Conservation (phyloP, 2,113 vertebrate genomes). For the Lampris incognitus region DNA sequence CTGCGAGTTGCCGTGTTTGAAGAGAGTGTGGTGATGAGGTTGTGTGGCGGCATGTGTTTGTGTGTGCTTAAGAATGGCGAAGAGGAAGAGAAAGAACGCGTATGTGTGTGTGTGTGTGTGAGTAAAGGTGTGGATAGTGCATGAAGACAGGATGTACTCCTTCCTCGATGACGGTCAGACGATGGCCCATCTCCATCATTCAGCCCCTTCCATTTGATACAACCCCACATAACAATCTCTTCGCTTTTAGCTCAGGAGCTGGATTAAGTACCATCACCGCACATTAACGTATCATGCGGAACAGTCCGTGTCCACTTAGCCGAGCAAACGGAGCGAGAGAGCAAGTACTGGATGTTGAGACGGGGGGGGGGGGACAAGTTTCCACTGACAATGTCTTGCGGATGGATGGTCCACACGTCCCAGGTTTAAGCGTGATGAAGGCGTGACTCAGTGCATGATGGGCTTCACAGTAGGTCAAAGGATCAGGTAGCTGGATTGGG, state of each 20-base stretch:
- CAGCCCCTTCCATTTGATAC: neutral
- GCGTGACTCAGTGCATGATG: slow-evolving; percentile 58
- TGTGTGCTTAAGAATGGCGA: slow-evolving; percentile 2
- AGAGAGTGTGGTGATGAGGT: neutral
- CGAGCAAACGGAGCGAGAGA: too few species aligned
- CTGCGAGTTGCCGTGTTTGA: neutral
- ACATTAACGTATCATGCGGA: neutral
- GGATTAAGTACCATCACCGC: neutral
- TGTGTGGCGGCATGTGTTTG: slow-evolving; percentile 21
- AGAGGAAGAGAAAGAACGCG: neutral
- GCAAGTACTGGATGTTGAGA: too few species aligned
- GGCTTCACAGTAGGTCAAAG: slow-evolving; percentile 24
- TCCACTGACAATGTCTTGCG: slow-evolving; percentile 6
- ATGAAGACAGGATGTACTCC: too few species aligned
- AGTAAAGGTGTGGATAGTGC: neutral
- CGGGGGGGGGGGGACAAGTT: neutral
- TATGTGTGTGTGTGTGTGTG: slow-evolving; percentile 7
- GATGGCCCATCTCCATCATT: slow-evolving; percentile 5
- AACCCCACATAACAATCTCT: slow-evolving; percentile 5
- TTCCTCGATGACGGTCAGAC: neutral
- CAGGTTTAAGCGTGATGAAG: slow-evolving; percentile 51
- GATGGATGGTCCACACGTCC: slow-evolving; percentile 17
- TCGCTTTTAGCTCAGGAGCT: neutral
- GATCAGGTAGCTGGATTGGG: slow-evolving; percentile 26
- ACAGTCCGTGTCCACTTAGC: neutral